These are phyloP conservation scores for Theropithecus gelada DNA, from an alignment of 2,113 vertebrate species.

Conservation along the genomic window DNA sequence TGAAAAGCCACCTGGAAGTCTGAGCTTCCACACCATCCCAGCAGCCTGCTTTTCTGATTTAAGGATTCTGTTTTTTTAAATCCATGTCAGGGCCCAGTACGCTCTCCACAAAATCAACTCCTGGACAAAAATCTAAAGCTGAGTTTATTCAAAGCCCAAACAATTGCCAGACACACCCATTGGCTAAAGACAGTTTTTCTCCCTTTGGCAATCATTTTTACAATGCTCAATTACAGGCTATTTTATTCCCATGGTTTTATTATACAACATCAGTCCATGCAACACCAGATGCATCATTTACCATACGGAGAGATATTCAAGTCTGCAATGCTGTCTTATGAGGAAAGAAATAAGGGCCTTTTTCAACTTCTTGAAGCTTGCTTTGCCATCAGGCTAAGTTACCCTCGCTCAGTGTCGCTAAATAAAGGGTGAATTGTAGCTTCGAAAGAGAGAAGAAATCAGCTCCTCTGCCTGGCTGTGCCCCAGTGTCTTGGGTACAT, in stretches of 20 bases:
- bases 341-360: neutral
- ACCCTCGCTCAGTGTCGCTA: neutral
- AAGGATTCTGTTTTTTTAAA: neutral
- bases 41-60: slow-evolving; percentile 36
- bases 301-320: neutral
- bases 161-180: slow-evolving; percentile 6
- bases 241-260: slow-evolving; percentile 43
- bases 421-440: neutral
- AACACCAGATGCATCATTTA: neutral
- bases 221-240: slow-evolving; percentile 2
- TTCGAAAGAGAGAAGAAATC: neutral
- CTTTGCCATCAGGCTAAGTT: neutral
- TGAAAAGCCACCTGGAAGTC: neutral
- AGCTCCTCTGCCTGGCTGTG: neutral
- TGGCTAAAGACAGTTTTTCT: slow-evolving; percentile 31
- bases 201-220: slow-evolving; percentile 19
- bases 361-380: neutral
- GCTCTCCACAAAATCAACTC: slow-evolving; percentile 19
- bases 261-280: neutral
- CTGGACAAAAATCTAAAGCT: slow-evolving; percentile 42
- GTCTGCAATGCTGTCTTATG: neutral
- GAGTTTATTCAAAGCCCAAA: slow-evolving; percentile 44
- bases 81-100: neutral
- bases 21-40: neutral
- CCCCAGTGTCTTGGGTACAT: fast-evolving